Conservation (phyloP, 2,113 vertebrate species). For the Oreotrochilus melanogaster region DNA sequence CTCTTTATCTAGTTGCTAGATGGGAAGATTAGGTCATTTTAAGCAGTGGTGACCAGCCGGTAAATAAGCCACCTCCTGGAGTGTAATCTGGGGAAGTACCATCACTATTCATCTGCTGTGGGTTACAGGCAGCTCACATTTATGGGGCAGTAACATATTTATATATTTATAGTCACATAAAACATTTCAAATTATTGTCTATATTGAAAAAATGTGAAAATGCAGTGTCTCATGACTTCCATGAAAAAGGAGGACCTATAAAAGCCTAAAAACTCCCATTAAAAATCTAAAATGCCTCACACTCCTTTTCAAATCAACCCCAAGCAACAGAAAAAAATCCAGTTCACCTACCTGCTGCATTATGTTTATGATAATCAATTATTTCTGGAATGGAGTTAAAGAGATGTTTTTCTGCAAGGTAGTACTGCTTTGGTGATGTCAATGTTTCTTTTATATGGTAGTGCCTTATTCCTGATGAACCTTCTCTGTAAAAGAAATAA, state of each 20-base stretch:
- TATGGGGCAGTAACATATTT: not conserved
- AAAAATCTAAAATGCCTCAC: not conserved
- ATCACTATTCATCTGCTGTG: not conserved
- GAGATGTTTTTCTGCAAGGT: slow-evolving; percentile 91
- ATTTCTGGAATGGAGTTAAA: slow-evolving; percentile 91
- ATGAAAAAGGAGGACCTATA: not conserved
- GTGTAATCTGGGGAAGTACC: not conserved
- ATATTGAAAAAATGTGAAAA: not conserved
- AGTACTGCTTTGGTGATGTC: slow-evolving; percentile 81
- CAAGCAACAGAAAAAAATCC: not conserved
- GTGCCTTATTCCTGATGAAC: slow-evolving; percentile 82
- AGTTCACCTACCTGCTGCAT: slow-evolving; percentile 87
- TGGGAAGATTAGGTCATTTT: not conserved
- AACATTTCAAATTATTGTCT: not conserved
- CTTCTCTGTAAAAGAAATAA: slow-evolving; percentile 75
- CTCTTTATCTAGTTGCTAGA: not conserved
- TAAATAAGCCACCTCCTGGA: not conserved
- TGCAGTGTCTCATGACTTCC: not conserved
- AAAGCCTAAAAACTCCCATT: not conserved
- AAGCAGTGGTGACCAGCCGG: not conserved
- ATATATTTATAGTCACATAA: not conserved
- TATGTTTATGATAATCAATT: slow-evolving; percentile 95
- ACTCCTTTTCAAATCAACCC: not conserved
- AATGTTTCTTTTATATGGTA: slow-evolving; percentile 90
- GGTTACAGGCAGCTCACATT: not conserved